Conservation (phyloP, 2,113 vertebrate genomes). For the Vicugna pacos region DNA sequence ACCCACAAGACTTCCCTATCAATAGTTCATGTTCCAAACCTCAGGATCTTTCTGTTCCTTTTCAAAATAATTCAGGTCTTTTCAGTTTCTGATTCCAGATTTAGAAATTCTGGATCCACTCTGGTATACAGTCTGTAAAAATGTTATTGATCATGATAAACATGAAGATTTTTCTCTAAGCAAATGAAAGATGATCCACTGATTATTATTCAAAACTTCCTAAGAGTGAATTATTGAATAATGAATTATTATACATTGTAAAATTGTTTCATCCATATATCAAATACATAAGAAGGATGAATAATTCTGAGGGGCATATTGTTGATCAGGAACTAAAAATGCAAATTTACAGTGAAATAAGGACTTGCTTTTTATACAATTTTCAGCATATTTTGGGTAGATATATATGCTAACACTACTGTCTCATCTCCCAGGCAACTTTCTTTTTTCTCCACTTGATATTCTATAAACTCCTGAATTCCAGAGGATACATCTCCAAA, state of each 20-base stretch:
- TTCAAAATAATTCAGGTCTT: neutral
- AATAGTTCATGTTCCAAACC: accelerated
- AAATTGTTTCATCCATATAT: neutral
- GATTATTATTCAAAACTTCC: neutral
- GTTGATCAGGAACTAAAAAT: neutral
- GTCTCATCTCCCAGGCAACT: neutral
- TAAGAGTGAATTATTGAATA: neutral
- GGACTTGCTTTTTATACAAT: neutral
- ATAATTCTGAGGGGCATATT: neutral
- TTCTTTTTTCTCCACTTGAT: neutral
- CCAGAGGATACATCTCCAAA: neutral
- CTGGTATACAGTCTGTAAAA: neutral
- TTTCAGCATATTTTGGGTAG: neutral
- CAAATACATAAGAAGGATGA: neutral
- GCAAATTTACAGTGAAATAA: neutral
- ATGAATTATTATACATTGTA: neutral
- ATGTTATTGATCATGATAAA: neutral
- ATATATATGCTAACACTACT: neutral
- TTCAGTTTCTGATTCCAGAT: neutral
- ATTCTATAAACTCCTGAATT: neutral
- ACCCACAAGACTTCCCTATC: neutral
- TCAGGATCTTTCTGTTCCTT: neutral
- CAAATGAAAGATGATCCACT: neutral
- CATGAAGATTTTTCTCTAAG: neutral
- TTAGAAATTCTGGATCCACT: neutral